Evolutionary conservation across 2,797 vertebrate species (phyloP).

Genomic region (Nannoperca obscura): DNA sequence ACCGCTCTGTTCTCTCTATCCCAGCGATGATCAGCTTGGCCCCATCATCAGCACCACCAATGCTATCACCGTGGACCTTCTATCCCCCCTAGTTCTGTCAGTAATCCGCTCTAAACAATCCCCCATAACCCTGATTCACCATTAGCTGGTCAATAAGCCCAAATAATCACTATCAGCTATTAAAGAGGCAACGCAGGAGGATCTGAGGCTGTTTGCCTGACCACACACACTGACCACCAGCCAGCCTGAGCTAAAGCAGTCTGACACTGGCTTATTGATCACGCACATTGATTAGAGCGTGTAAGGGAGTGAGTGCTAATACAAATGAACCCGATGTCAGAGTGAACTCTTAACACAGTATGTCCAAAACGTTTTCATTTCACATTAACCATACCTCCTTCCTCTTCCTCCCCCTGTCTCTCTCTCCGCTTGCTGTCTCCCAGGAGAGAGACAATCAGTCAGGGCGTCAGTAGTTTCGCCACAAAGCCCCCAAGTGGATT

Average conservation of each 20-base stretch:
- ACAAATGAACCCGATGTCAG: constrained; percentile 7
- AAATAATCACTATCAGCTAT: constrained; percentile 73
- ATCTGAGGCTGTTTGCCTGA: constrained; percentile 58
- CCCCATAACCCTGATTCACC: constrained; percentile 68
- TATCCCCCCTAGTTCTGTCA: constrained; percentile 57
- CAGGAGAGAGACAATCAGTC: constrained; percentile 68
- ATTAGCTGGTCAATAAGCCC: constrained; percentile 78
- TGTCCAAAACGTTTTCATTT: constrained; percentile 50
- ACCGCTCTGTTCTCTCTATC: constrained; percentile 31
- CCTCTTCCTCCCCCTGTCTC: constrained; percentile 13
- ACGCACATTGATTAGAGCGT: constrained; percentile 62
- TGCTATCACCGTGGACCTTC: constrained; percentile 40
- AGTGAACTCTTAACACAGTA: constrained; percentile 34
- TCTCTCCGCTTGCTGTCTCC: constrained; percentile 50
- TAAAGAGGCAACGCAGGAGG: constrained; percentile 62
- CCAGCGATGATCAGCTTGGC: constrained; percentile 55
- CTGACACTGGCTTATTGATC: constrained; percentile 74
- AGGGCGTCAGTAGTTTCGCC: constrained; percentile 73
- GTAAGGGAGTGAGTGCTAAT: constrained; percentile 32
- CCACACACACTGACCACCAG: constrained; percentile 53
- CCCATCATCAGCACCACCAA: constrained; percentile 40
- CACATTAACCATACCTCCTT: constrained; percentile 44
- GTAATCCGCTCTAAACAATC: constrained; percentile 79
- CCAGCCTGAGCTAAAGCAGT: constrained; percentile 55
- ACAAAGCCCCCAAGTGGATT: constrained; percentile 71